A percentile compares a stretch with the other conserved stretches of the same genome.
Conservation (phyloP, 64 coral and sea anemone genomes). For the Anthopleura sola region DNA sequence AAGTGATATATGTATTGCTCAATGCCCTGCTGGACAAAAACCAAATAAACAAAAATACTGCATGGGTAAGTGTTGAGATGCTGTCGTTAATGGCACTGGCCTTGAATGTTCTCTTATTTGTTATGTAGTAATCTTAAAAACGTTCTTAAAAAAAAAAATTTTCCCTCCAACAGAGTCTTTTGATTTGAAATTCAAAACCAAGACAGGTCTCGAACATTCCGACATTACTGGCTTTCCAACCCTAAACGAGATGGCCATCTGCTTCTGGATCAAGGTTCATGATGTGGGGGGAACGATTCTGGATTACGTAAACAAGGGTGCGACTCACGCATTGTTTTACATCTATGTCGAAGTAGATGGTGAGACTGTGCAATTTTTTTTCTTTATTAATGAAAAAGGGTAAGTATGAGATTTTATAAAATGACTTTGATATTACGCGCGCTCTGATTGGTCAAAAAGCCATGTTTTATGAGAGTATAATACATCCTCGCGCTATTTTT, state of each 20-base stretch:
- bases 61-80: not conserved
- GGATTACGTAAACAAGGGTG: not conserved
- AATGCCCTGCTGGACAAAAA: not conserved
- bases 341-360: not conserved
- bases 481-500: no score
- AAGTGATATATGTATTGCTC: not conserved
- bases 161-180: not conserved
- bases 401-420: not conserved
- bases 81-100: no score
- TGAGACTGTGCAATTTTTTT: not conserved
- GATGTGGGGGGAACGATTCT: not conserved
- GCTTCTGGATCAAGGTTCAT: not conserved
- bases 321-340: not conserved
- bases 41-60: constrained; percentile 2
- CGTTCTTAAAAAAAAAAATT: no score
- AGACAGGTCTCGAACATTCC: not conserved
- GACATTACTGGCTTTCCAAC: not conserved
- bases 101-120: no score
- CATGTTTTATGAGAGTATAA: no score
- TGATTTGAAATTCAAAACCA: not conserved
- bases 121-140: no score
- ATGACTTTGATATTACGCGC: no score
- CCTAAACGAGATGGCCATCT: not conserved
- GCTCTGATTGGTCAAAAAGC: no score
- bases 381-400: not conserved